Percentiles rank a stretch among this genome's conserved stretches.
phyloP scores from a whole-genome alignment of 2,888 invertebrate genomes.

The Cataglyphis altisquamis region DNA sequence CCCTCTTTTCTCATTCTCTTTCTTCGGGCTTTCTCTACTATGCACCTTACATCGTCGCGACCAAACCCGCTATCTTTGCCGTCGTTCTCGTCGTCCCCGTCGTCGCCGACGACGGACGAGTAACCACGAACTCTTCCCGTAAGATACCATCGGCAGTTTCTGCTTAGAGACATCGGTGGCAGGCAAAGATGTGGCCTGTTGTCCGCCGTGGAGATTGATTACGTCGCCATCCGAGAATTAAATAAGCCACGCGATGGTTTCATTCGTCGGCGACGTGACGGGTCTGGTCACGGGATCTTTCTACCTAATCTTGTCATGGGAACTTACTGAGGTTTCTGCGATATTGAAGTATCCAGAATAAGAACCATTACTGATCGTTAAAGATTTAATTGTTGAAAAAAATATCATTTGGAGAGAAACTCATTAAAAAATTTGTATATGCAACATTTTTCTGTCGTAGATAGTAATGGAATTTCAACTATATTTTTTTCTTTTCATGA shows the following conservation, averaged over 20 bases:
- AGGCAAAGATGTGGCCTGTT: constrained; percentile 70
- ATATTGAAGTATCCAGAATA: constrained; percentile 12
- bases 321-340: constrained; percentile 17
- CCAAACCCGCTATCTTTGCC: constrained; percentile 63
- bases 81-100: constrained; percentile 34
- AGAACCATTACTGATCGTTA: background rate
- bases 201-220: constrained; percentile 74
- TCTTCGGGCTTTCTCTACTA: constrained; percentile 42
- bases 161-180: constrained; percentile 71
- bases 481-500: background rate
- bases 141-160: constrained; percentile 73
- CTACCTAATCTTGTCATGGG: constrained; percentile 26
- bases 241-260: constrained; percentile 63
- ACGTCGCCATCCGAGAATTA: constrained; percentile 66
- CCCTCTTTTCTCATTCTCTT: constrained; percentile 35
- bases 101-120: constrained; percentile 53
- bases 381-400: background rate
- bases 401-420: background rate
- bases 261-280: constrained; percentile 54
- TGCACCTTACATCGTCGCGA: constrained; percentile 62
- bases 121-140: constrained; percentile 66
- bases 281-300: constrained; percentile 32
- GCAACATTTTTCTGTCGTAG: background rate
- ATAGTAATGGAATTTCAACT: background rate
- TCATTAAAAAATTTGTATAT: background rate